Conservation (phyloP, 2,888 invertebrate genomes). For the Camponotus fellah region DNA sequence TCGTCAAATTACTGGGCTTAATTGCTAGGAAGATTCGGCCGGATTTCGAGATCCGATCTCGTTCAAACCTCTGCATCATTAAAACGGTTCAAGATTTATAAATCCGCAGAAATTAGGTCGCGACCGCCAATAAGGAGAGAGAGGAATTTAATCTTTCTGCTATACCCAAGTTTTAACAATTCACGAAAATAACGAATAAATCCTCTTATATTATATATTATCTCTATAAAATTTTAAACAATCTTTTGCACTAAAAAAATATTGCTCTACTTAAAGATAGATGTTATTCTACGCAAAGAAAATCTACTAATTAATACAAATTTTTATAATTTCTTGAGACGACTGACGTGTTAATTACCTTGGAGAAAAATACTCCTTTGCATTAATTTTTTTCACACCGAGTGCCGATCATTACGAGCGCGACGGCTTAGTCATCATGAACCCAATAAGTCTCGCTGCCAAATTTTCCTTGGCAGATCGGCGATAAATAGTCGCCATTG, state of each 20-base stretch:
- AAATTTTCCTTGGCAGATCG: conserved; percentile 74
- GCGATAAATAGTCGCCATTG: conserved; percentile 71
- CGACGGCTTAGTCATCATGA: conserved; percentile 8
- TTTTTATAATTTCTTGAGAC: background rate
- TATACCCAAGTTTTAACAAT: conserved; percentile 7
- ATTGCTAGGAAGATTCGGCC: conserved; percentile 43
- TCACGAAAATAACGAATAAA: conserved; percentile 5
- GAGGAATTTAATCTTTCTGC: conserved; percentile 30
- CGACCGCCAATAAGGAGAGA: conserved; percentile 31
- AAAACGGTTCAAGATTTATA: conserved; percentile 41
- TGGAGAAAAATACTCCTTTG: conserved; percentile 22
- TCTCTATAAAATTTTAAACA: background rate
- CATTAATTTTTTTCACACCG: conserved; percentile 7
- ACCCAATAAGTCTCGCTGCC: conserved; percentile 62
- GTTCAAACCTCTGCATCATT: conserved; percentile 37
- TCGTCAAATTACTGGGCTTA: conserved; percentile 48
- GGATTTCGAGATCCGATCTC: conserved; percentile 36
- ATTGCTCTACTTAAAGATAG: background rate
- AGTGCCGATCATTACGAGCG: conserved; percentile 21
- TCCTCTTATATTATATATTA: conserved; percentile 1
- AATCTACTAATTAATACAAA: background rate
- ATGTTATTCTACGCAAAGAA: background rate
- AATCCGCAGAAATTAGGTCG: conserved; percentile 52
- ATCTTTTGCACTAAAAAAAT: background rate
- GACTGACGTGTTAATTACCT: conserved; percentile 41